Evolutionary conservation across 2,113 vertebrate species (phyloP), one percentile per base, ranked within the genome.

Genomic region (Rhinichthys klamathensis): DNA sequence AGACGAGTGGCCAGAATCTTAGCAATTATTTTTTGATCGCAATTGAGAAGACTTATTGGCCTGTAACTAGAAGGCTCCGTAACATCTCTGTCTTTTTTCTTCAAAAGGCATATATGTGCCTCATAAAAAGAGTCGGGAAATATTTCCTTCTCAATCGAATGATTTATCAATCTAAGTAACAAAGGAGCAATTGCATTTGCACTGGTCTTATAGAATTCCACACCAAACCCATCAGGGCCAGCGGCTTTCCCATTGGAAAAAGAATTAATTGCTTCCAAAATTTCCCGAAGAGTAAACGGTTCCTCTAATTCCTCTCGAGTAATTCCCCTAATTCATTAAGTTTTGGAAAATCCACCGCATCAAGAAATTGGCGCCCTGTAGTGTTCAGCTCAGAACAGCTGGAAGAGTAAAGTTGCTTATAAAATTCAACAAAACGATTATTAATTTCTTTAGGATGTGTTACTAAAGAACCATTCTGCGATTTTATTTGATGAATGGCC

Each of bases 401-500:
- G 38, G 38, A 41, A 0, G 38, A 41, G 7, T 41, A 41, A 41
- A 41, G 38, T 0, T 41, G 38, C 38, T 41, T 41, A 8, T 41
- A 41, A 41, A 41, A 41, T 63, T 63, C 60, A 10, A 21, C 60
- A 63, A 63, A 63, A 27, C 23, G 7, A 27, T 63, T 63, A 63
- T 63, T 63, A 12, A 63, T 63, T 63, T 63, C 60, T 63, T 63
- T 25, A 25, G 60, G 60, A 63, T 63, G 60, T 63, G 60, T 63
- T 63, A 63, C 0, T 21, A 63, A 12, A 63, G 8, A 27, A 25
- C 60, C 60, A 63, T 63, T 63, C 9, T 63, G n/a, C 4, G n/a
- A 27, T 63, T 63, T 63, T 2, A 63, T 63, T 27, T 63, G 60
- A 63, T n/a, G 60, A 25, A 56, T 56, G 1, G 51, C 16, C 51